phyloP scores from a whole-genome alignment of 2,797 vertebrate species.

The Myiotriccus ornatus region DNA sequence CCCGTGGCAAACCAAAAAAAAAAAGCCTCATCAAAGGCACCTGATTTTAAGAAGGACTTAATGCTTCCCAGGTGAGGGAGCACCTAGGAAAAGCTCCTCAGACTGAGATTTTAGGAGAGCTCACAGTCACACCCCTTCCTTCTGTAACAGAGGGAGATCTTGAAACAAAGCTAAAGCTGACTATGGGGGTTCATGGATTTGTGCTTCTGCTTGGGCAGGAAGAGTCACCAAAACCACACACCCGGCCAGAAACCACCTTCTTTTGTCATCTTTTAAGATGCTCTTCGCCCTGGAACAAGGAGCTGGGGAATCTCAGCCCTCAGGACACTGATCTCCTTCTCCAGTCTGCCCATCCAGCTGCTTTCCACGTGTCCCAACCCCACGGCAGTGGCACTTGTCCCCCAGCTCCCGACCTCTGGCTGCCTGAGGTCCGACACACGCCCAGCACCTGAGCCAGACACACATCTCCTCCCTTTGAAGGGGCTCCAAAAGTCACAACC shows the following conservation, averaged over 20 bases:
- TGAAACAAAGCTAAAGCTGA: rapidly evolving
- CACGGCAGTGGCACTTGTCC: rapidly evolving
- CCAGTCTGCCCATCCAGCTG: neutral
- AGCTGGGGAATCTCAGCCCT: neutral
- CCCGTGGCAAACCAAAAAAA: neutral
- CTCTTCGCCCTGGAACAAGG: neutral
- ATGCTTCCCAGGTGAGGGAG: neutral
- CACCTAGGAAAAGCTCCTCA: neutral
- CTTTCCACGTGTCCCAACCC: neutral
- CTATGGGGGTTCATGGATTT: neutral
- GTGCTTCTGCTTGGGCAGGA: neutral
- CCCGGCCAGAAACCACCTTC: neutral
- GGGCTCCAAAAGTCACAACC: neutral
- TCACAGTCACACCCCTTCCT: neutral
- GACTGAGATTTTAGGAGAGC: neutral
- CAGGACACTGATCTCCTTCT: neutral
- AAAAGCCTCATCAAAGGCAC: rapidly evolving
- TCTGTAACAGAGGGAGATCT: neutral
- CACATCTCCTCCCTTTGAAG: neutral
- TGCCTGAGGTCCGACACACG: neutral
- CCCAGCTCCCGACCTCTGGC: rapidly evolving
- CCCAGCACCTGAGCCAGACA: rapidly evolving
- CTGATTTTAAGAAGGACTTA: neutral
- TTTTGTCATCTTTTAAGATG: neutral
- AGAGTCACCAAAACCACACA: neutral